phyloP scores from a whole-genome alignment of 1,140 invertebrate genomes.

The Drosophila sp. region DNA sequence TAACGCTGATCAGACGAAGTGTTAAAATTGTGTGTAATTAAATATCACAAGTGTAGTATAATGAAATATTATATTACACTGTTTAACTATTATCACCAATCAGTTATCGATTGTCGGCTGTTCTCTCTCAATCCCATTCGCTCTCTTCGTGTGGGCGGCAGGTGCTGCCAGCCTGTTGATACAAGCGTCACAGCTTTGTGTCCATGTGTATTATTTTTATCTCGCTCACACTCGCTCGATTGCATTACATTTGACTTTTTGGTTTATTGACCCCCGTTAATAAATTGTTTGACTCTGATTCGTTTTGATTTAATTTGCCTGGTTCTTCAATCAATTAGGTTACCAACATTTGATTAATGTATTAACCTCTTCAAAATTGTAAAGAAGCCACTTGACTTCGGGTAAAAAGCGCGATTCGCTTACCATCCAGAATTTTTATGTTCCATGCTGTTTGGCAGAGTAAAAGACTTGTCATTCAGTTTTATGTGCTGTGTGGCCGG shows the following conservation, averaged over 20 bases:
- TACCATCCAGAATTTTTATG: slow-evolving; percentile 28
- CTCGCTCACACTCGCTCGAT: slow-evolving; percentile 14
- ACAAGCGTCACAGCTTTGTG: neutral
- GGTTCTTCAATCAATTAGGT: slow-evolving; percentile 60
- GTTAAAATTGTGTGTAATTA: slow-evolving; percentile 19
- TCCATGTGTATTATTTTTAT: slow-evolving; percentile 8
- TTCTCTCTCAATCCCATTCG: neutral
- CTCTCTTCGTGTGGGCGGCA: slow-evolving; percentile 23
- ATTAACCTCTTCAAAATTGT: slow-evolving; percentile 30
- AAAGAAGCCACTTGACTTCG: slow-evolving; percentile 13
- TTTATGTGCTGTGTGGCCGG: slow-evolving; percentile 38
- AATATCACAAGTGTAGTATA: slow-evolving; percentile 23
- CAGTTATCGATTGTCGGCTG: slow-evolving; percentile 6
- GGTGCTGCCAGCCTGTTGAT: slow-evolving; percentile 4
- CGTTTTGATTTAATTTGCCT: slow-evolving; percentile 50
- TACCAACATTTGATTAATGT: slow-evolving; percentile 75
- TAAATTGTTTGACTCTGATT: slow-evolving; percentile 35
- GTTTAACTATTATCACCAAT: slow-evolving; percentile 6
- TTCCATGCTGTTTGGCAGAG: slow-evolving; percentile 21
- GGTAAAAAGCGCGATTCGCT: slow-evolving; percentile 25
- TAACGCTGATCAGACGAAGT: slow-evolving; percentile 22
- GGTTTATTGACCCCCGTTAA: slow-evolving; percentile 62
- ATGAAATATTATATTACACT: slow-evolving; percentile 16
- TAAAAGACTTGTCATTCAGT: slow-evolving; percentile 54
- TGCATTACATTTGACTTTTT: slow-evolving; percentile 38